These are phyloP conservation scores for Drosophila melanica DNA, from an alignment of 1,140 invertebrate species.

Conservation along the genomic window DNA sequence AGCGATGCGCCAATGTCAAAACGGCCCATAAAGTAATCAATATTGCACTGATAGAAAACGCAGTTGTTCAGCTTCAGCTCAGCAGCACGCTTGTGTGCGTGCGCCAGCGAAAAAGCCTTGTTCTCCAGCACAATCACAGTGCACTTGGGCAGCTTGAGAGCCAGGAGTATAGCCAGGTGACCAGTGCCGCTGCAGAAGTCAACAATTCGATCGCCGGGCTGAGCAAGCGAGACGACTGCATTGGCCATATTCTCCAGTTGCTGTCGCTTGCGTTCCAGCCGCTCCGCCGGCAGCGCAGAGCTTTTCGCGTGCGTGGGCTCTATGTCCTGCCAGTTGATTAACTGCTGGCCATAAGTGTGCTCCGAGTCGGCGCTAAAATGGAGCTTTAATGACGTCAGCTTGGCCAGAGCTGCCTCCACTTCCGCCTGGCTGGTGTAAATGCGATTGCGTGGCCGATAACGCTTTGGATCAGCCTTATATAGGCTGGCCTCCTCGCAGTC, in stretches of 20 bases:
- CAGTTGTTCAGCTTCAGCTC: constrained; percentile 91
- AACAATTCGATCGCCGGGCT: constrained; percentile 88
- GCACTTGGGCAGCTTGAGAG: constrained; percentile 90
- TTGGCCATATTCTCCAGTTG: constrained; percentile 95
- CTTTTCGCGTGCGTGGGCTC: constrained; percentile 84
- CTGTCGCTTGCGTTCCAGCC: constrained; percentile 92
- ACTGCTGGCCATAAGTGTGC: constrained; percentile 50
- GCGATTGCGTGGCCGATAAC: constrained; percentile 89
- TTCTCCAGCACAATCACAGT: constrained; percentile 94
- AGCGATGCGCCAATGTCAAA: constrained; percentile 94
- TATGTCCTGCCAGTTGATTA: constrained; percentile 73
- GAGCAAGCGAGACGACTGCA: constrained; percentile 89
- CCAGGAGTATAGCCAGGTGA: constrained; percentile 94
- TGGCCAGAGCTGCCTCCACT: constrained; percentile 87
- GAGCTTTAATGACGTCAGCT: constrained; percentile 71
- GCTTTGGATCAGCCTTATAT: constrained; percentile 91
- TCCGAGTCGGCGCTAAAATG: constrained; percentile 60
- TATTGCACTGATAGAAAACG: constrained; percentile 92
- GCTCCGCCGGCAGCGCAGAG: constrained; percentile 90
- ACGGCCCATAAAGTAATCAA: constrained; percentile 91
- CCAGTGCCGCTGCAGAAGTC: constrained; percentile 98
- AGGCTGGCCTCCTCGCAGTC: constrained; percentile 85
- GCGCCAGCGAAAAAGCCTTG: constrained; percentile 93
- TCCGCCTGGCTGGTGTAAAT: constrained; percentile 91
- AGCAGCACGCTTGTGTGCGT: constrained; percentile 89